Conservation (phyloP, 92 coral and sea anemone species). For the Hydrozoanthus gracilis region DNA sequence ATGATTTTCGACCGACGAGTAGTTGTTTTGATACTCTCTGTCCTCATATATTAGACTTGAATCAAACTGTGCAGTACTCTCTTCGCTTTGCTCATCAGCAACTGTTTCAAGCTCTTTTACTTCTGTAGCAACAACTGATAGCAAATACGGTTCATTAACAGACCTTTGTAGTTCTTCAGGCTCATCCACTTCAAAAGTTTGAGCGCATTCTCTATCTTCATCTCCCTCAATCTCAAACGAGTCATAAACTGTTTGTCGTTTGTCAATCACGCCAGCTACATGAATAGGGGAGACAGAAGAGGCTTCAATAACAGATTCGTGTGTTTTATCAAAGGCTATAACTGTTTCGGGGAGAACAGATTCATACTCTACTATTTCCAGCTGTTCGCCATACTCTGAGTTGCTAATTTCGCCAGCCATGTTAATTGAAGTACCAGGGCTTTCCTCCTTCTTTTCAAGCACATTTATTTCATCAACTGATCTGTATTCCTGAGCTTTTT, state of each 20-base stretch:
- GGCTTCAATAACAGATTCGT: conserved; percentile 10
- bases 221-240: conserved; percentile 24
- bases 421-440: conserved; percentile 35
- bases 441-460: conserved; percentile 25
- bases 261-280: conserved; percentile 24
- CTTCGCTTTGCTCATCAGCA: not conserved
- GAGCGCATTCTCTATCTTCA: conserved; percentile 40
- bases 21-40: conserved; percentile 4
- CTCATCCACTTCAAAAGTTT: conserved; percentile 8
- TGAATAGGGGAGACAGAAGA: not conserved
- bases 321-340: not conserved
- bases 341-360: conserved; percentile 22
- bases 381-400: conserved; percentile 12
- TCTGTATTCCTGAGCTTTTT: conserved; percentile 23
- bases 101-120: not conserved
- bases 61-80: not conserved
- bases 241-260: conserved; percentile 34
- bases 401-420: conserved; percentile 46
- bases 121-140: not conserved
- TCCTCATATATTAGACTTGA: conserved; percentile 6
- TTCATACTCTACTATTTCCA: conserved; percentile 3
- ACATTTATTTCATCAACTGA: conserved; percentile 22
- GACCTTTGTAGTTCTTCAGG: conserved; percentile 14
- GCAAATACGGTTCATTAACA: conserved; percentile 24
- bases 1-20: not conserved